phyloP scores from a whole-genome alignment of 37 sponge, comb jelly and placozoan genomes.

The Ianthella basta region DNA sequence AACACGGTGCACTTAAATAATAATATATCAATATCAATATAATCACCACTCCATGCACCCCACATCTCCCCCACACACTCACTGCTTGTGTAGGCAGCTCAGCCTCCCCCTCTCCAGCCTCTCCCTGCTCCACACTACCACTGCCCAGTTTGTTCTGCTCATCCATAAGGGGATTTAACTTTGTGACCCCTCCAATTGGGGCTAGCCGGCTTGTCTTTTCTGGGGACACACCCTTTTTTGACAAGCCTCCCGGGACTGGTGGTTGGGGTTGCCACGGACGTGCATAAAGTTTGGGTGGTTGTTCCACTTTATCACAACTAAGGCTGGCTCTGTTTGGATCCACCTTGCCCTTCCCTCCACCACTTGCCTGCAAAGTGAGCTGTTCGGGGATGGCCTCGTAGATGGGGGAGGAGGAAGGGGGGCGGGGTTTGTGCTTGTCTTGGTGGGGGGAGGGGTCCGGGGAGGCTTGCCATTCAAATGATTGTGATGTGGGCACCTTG shows the following conservation, averaged over 20 bases:
- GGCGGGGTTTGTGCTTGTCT: background rate
- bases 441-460: background rate
- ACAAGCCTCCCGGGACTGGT: too few species aligned
- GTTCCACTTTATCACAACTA: too few species aligned
- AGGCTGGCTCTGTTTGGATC: background rate
- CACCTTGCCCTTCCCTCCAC: background rate
- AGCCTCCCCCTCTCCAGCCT: too few species aligned
- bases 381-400: background rate
- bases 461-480: background rate
- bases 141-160: background rate
- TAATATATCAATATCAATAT: too few species aligned
- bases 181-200: constrained; percentile 16
- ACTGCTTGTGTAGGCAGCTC: too few species aligned
- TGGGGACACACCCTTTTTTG: background rate
- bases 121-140: too few species aligned
- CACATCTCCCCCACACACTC: too few species aligned
- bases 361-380: background rate
- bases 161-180: background rate
- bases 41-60: too few species aligned
- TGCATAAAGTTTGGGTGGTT: too few species aligned
- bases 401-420: background rate
- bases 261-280: too few species aligned
- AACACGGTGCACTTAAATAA: too few species aligned
- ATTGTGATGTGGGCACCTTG: background rate
- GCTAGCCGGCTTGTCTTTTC: constrained; percentile 1